Percentiles rank a stretch among this genome's conserved stretches.
Conservation (phyloP, 1,140 invertebrate species). For the Caerostris extrusa region DNA sequence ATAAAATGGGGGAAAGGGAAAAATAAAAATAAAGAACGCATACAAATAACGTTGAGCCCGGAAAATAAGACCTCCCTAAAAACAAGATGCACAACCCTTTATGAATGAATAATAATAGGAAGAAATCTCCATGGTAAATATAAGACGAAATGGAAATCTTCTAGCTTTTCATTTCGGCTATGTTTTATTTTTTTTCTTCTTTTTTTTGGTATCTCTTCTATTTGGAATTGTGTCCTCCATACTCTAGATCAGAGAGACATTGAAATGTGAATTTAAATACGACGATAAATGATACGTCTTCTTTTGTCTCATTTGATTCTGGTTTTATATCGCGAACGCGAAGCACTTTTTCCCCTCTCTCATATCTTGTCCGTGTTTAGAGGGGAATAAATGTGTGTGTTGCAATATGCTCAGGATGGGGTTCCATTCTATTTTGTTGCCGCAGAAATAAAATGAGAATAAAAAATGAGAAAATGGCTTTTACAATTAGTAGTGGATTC, state of each 20-base stretch:
- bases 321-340: too few relatives aligned
- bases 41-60: background rate
- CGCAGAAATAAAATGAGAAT: too few relatives aligned
- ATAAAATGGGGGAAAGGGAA: background rate
- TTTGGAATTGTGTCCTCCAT: background rate
- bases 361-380: background rate
- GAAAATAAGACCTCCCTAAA: background rate
- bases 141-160: constrained; percentile 9
- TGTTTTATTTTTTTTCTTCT: too few relatives aligned
- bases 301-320: background rate
- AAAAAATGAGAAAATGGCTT: too few relatives aligned
- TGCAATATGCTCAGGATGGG: too few relatives aligned
- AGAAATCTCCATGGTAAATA: constrained; percentile 14
- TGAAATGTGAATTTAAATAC: constrained; percentile 4
- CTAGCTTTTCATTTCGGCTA: background rate
- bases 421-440: too few relatives aligned
- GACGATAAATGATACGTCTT: background rate
- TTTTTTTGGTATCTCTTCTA: background rate
- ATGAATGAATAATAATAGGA: constrained; percentile 17
- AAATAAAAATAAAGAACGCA: background rate
- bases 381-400: too few relatives aligned
- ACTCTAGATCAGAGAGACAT: background rate
- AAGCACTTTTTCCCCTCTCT: too few relatives aligned
- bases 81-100: constrained; percentile 1
- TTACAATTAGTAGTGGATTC: too few relatives aligned